Evolutionary conservation across 1,140 invertebrate genomes (phyloP), one percentile per base, ranked within the genome.

Genomic region (Laupala kohalensis): DNA sequence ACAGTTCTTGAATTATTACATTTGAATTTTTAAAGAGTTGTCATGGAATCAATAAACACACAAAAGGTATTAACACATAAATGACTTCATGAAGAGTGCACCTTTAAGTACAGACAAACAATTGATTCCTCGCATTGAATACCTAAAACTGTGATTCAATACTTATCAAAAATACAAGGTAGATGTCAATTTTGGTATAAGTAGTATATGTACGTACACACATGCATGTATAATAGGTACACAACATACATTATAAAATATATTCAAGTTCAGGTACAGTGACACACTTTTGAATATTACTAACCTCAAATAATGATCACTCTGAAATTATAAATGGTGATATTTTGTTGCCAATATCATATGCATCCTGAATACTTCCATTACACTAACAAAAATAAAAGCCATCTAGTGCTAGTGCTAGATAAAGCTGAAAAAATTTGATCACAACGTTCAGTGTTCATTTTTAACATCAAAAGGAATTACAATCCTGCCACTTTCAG

Each of bases 401-500:
- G 37, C 37, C 37, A 53, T 53, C 37, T 53, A 53, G 37, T 53
- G 37, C 37, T 53, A 53, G 37, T 53, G 37, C 37, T 53, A 53
- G 37, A 53, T 53, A 13, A 53, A 53, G 37, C 37, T 53, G 37
- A 19, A 53, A 53, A 53, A 53, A 13, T 53, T 53, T 9, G 37
- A 13, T 53, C 37, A 13, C 19, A 53, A 53, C 19, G 37, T 53
- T 53, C 37, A 53, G 37, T 53, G 37, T 53, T 53, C 37, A 53
- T 68, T 23, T 68, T 13, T 23, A 68, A 68, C 27, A 30, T 68
- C 28, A 65, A n/a, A 65, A 23, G 6, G 29, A 27, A 29, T 37
- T 68, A 68, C 67, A 68, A 68, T n/a, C 67, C 70, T 24, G 70
- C 26, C 26, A 83, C 79, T 76, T 84, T 84, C 30, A 83, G 70